Percentiles rank a stretch among this genome's conserved stretches.
phyloP scores from a whole-genome alignment of 2,113 vertebrate genomes.

The Panurus biarmicus region DNA sequence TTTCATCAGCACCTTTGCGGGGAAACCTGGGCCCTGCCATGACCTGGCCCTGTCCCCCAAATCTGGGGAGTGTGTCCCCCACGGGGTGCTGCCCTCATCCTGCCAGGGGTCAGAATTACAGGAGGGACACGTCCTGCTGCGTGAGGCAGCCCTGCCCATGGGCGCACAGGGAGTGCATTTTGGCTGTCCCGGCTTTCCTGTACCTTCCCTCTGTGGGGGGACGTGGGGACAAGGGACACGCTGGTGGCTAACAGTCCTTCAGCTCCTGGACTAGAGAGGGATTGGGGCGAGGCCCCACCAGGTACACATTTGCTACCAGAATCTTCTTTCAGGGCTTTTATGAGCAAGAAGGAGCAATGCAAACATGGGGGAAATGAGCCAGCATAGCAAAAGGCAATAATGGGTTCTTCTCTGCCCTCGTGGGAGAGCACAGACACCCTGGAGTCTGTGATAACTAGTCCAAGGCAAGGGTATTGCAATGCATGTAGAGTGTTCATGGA shows the following conservation, averaged over 20 bases:
- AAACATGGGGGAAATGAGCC: neutral
- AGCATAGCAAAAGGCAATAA: neutral
- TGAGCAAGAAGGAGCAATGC: neutral
- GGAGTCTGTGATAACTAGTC: neutral
- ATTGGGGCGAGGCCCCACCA: fast-evolving
- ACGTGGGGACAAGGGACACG: neutral
- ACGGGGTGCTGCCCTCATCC: neutral
- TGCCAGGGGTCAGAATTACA: neutral
- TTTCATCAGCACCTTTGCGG: neutral
- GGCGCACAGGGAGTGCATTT: neutral
- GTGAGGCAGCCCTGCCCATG: fast-evolving
- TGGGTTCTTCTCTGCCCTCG: fast-evolving
- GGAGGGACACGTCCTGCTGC: neutral
- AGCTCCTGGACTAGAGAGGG: neutral
- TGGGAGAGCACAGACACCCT: neutral
- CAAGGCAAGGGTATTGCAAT: neutral
- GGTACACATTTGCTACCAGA: neutral
- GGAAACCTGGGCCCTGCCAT: no score
- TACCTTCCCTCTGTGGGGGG: neutral
- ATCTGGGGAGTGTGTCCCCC: fast-evolving
- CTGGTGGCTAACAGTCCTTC: neutral
- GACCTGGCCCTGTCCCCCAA: neutral
- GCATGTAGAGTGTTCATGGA: neutral
- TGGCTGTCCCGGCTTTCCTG: neutral
- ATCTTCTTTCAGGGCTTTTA: neutral